Evolutionary conservation across 2,888 invertebrate species (phyloP), one percentile per base, ranked within the genome.

Genomic region (Escarpia spicata): DNA sequence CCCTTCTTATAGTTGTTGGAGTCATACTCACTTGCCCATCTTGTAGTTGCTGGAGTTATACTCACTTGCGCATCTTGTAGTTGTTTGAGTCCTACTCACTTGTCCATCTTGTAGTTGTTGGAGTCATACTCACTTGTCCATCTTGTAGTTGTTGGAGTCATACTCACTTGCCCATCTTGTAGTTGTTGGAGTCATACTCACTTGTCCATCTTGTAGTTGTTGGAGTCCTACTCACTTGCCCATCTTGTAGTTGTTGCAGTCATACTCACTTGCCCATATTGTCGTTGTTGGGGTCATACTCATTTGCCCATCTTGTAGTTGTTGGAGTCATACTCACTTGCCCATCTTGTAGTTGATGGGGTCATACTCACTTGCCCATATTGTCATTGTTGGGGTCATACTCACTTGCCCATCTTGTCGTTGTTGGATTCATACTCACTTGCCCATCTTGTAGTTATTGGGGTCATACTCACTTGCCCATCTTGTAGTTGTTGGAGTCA

Each of bases 91-190:
- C 52, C 0, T 37, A 52, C 52, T 92, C 31, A 92, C 12, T 92
- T 52, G 52, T 3, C 52, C 60, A 60, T 60, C 60, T 60, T 12
- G 60, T 3, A 52, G 60, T 60, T 26, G 19, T 45, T 45, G 45
- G 37, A 3, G 10, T 52, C 52, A 52, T 52, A 52, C 9, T 12
- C 52, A 52, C 52, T 52, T 52, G 52, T 3, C 52, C 52, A 52
- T 52, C 52, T 52, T 52, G 52, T 12, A 52, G 52, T 52, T 12
- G 52, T 52, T 12, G 12, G 0, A 3, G 58, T 97, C 97, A 95
- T 98, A 99, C 3, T 12, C 12, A 52, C 52, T 52, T 52, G 52
- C 52, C 12, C 52, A 52, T 52, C 52, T 52, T 52, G 52, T 52
- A 52, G 52, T 52, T 12, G 52, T 37, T 37, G 37, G 37, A 1